phyloP scores from a whole-genome alignment of 2,113 vertebrate species.

The Leptocoma aspasia region DNA sequence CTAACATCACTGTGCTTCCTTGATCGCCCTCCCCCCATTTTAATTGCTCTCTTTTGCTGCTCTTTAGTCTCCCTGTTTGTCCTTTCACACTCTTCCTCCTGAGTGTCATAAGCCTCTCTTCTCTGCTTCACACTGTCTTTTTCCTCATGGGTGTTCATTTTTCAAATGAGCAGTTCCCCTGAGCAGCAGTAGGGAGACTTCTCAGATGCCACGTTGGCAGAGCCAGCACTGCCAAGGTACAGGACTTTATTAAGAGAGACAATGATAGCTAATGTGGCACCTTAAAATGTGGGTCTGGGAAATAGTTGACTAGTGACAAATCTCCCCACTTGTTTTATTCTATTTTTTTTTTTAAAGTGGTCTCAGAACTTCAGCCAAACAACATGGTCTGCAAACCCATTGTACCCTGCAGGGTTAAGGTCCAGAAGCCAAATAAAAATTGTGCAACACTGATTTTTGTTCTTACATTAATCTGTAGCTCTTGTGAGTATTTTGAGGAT shows the following conservation, averaged over 20 bases:
- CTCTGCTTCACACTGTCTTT: neutral
- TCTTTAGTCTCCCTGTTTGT: neutral
- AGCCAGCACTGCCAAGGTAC: neutral
- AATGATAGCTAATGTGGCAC: neutral
- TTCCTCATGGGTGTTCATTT: neutral
- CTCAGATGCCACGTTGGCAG: neutral
- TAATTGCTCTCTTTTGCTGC: neutral
- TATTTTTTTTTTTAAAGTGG: rapidly evolving
- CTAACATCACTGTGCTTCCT: neutral
- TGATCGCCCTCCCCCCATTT: neutral
- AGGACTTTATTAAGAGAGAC: neutral
- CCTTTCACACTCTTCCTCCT: neutral
- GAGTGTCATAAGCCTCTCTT: neutral
- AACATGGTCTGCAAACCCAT: rapidly evolving
- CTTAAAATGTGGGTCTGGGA: neutral
- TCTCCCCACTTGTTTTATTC: neutral
- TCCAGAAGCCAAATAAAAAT: neutral
- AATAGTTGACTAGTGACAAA: neutral
- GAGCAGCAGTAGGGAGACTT: neutral
- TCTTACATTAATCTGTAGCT: neutral
- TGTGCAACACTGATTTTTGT: neutral
- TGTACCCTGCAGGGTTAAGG: neutral
- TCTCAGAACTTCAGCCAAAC: neutral
- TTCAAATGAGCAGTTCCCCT: rapidly evolving
- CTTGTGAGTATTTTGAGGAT: neutral